Conservation (phyloP, 2,113 vertebrate genomes). For the Coturnix japonica region DNA sequence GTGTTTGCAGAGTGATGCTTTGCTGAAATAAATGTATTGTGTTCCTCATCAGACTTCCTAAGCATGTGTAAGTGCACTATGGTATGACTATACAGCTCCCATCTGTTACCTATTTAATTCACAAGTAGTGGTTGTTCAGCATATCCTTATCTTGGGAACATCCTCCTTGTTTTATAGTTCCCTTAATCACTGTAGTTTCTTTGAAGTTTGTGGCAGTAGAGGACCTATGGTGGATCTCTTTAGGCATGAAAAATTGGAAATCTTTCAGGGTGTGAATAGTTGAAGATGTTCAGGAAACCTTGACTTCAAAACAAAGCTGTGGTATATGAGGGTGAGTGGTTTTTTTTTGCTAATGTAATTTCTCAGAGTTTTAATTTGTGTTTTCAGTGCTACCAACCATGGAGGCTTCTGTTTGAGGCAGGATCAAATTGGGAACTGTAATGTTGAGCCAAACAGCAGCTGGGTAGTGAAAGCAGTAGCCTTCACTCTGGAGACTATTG, state of each 20-base stretch:
- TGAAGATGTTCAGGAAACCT: background rate
- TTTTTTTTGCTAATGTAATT: slow-evolving; percentile 36
- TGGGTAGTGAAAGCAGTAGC: slow-evolving; percentile 43
- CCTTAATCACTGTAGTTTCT: background rate
- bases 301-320: background rate
- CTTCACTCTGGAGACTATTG: background rate
- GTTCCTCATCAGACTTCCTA: background rate
- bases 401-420: slow-evolving; percentile 63
- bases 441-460: slow-evolving; percentile 40
- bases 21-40: background rate
- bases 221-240: background rate
- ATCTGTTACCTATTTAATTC: background rate
- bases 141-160: background rate
- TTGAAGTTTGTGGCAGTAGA: background rate
- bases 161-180: background rate
- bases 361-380: slow-evolving; percentile 55
- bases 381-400: slow-evolving; percentile 55
- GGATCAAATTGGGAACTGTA: slow-evolving; percentile 60
- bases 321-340: background rate
- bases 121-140: background rate
- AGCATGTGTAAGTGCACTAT: background rate
- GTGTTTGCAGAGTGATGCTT: background rate
- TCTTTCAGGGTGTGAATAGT: background rate
- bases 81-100: background rate
- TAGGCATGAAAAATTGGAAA: background rate